Percentiles rank a stretch among this genome's conserved stretches.
phyloP scores from a whole-genome alignment of 2,888 invertebrate genomes.

The Diaprepes abbreviatus region DNA sequence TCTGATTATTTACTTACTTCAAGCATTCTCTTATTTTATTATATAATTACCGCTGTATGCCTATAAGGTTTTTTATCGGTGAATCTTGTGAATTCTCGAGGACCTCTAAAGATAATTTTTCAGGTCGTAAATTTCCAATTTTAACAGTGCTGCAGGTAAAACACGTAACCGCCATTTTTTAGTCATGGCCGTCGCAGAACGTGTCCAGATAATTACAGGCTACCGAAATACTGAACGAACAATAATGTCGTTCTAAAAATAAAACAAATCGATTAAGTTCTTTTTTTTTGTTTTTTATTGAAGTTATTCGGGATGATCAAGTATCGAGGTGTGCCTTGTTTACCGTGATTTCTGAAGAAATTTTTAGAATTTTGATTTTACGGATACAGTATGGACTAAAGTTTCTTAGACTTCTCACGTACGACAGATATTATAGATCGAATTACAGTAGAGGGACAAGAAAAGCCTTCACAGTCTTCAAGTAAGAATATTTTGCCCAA shows the following conservation, averaged over 20 bases:
- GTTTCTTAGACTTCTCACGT: no score
- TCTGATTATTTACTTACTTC: no score
- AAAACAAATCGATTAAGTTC: conserved; percentile 26
- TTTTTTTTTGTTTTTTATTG: neutral
- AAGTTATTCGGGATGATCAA: conserved; percentile 6
- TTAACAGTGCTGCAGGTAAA: conserved; percentile 31
- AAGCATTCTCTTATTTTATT: neutral
- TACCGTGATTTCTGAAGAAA: conserved; percentile 9
- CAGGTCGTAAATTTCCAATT: conserved; percentile 45
- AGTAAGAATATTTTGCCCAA: no score
- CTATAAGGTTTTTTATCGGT: neutral
- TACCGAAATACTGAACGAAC: neutral
- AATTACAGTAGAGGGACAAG: no score
- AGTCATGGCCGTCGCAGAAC: conserved; percentile 27
- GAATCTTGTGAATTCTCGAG: conserved; percentile 5
- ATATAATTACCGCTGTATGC: neutral
- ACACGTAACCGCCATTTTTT: conserved; percentile 34
- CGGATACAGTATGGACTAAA: no score
- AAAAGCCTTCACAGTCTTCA: no score
- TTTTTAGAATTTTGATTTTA: neutral
- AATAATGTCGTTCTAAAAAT: conserved; percentile 30
- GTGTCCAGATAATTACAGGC: conserved; percentile 36
- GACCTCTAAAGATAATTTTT: conserved; percentile 17
- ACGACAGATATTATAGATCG: no score
- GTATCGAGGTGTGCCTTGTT: conserved; percentile 23